A percentile compares a stretch with the other conserved stretches of the same genome.
These are phyloP conservation scores for Anguilla rostrata DNA, from an alignment of 2,113 vertebrate species.

Conservation along the genomic window DNA sequence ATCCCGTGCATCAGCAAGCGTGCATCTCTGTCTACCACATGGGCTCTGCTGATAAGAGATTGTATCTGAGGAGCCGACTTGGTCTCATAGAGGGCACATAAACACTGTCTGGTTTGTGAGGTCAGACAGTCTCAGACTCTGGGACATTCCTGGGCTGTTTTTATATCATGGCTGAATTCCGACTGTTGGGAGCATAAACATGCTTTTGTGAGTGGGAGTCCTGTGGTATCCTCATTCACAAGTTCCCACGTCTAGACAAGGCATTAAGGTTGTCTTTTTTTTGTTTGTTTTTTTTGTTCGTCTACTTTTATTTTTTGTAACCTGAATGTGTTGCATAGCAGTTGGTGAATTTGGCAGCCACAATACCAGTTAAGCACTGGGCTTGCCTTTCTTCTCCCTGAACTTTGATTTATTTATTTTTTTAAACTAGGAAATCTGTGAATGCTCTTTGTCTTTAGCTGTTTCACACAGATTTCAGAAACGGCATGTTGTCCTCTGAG, in stretches of 20 bases:
- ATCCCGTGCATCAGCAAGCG: background rate
- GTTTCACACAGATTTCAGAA: background rate
- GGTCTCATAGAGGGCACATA: background rate
- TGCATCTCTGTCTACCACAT: background rate
- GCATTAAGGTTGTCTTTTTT: background rate
- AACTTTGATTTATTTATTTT: background rate
- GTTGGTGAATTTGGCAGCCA: background rate
- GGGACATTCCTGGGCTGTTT: background rate
- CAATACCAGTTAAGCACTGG: background rate
- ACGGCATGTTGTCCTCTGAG: background rate
- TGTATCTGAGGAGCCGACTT: background rate
- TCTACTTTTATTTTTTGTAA: background rate
- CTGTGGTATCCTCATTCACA: slow-evolving; percentile 1
- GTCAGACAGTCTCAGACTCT: background rate
- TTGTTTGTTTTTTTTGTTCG: background rate
- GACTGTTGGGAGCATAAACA: background rate
- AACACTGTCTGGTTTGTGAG: background rate
- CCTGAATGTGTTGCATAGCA: background rate
- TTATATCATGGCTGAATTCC: background rate
- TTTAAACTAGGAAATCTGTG: background rate
- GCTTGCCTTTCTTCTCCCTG: background rate
- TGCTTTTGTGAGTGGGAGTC: background rate
- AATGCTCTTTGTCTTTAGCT: background rate
- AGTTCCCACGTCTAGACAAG: background rate
- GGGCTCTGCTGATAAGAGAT: background rate